A percentile compares a stretch with the other conserved stretches of the same genome.
Conservation (phyloP, 64 coral and sea anemone species). For the Actinia equina region DNA sequence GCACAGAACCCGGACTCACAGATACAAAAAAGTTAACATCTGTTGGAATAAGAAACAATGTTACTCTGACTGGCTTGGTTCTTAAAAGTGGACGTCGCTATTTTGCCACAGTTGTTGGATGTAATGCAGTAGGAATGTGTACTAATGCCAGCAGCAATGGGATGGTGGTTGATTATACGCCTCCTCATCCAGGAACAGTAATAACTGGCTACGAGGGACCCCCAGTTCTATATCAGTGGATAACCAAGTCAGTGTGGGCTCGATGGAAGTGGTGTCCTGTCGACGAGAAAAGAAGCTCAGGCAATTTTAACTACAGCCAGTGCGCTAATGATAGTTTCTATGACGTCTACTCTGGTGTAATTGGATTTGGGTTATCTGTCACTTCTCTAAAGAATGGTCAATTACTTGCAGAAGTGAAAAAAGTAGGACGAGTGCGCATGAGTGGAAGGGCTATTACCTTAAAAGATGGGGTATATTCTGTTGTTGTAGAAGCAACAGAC, state of each 20-base stretch:
- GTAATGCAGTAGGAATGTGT: slow-evolving; percentile 91
- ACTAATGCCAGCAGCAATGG: slow-evolving; percentile 92
- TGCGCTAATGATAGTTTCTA: slow-evolving; percentile 74
- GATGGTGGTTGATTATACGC: slow-evolving; percentile 73
- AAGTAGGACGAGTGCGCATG: slow-evolving; percentile 52
- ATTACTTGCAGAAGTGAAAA: slow-evolving; percentile 43
- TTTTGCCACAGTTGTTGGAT: slow-evolving; percentile 71
- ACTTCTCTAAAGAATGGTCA: slow-evolving; percentile 34
- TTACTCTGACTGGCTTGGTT: slow-evolving; percentile 38
- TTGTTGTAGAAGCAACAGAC: slow-evolving; percentile 75
- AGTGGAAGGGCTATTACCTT: slow-evolving; percentile 68
- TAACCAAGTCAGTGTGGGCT: slow-evolving; percentile 85
- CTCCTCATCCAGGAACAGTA: slow-evolving; percentile 75
- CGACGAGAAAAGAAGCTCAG: slow-evolving; percentile 43
- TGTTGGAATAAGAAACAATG: slow-evolving; percentile 47
- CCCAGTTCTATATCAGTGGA: slow-evolving; percentile 71
- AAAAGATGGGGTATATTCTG: slow-evolving; percentile 83
- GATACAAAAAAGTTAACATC: slow-evolving; percentile 49
- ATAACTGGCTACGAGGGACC: slow-evolving; percentile 25
- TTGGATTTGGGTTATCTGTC: slow-evolving; percentile 79
- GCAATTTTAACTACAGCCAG: background rate
- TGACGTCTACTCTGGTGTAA: slow-evolving; percentile 74
- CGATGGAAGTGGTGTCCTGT: slow-evolving; percentile 92
- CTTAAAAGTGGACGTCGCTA: slow-evolving; percentile 76
- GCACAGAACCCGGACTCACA: slow-evolving; percentile 44